phyloP scores from a whole-genome alignment of 1,140 invertebrate genomes.

The Aphidius ervi region DNA sequence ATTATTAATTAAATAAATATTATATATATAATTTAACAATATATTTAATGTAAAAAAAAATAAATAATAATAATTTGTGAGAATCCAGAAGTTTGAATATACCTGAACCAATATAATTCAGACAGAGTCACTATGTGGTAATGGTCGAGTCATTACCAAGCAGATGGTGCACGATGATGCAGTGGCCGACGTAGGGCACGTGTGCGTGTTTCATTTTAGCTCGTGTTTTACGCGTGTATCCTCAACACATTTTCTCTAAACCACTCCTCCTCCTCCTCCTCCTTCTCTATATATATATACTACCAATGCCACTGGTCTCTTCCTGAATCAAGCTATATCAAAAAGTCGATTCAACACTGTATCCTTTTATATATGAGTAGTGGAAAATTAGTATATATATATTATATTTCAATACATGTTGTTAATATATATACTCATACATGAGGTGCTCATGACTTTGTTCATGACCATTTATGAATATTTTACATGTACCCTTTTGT shows the following conservation, averaged over 20 bases:
- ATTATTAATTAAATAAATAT: slow-evolving; percentile 1
- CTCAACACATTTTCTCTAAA: slow-evolving; percentile 35
- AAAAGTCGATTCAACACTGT: not conserved
- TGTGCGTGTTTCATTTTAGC: slow-evolving; percentile 34
- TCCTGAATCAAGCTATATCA: no score
- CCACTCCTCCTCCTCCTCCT: slow-evolving; percentile 26
- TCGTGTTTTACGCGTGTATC: slow-evolving; percentile 37
- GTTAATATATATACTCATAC: no score
- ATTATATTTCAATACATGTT: no score
- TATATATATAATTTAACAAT: slow-evolving; percentile 5
- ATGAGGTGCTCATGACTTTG: no score
- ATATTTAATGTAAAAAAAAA: slow-evolving; percentile 7
- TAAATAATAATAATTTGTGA: no score
- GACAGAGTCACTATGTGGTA: slow-evolving; percentile 46
- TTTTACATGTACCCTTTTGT: no score
- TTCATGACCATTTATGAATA: no score
- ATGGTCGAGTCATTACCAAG: slow-evolving; percentile 51
- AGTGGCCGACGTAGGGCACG: slow-evolving; percentile 44
- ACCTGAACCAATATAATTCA: slow-evolving; percentile 38
- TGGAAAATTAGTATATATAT: not conserved
- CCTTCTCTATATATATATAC: not conserved
- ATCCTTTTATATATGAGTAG: slow-evolving; percentile 18
- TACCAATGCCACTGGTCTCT: not conserved
- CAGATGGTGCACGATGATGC: slow-evolving; percentile 54
- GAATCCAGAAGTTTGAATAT: not conserved